Evolutionary conservation across 2,113 vertebrate genomes (phyloP).

Genomic region (Forbesichthys agassizii): DNA sequence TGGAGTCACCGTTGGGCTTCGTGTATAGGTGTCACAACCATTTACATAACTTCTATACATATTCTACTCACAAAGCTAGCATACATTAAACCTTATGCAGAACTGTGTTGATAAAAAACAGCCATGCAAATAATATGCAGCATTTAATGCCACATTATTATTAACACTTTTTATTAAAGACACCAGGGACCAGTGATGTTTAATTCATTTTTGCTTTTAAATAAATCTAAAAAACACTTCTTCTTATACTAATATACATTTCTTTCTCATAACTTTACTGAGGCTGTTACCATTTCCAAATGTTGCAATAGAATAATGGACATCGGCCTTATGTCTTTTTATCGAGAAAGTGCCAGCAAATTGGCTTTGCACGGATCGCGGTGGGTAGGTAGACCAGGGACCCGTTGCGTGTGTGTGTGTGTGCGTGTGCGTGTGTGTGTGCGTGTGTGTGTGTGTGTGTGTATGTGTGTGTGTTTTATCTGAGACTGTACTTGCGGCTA

Average conservation of each 20-base stretch:
- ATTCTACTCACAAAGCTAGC: conserved; percentile 6
- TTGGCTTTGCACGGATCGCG: conserved; percentile 21
- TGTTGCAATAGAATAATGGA: too few relatives aligned
- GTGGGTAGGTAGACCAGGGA: not conserved
- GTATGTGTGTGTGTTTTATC: conserved; percentile 20
- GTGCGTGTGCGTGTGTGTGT: not conserved
- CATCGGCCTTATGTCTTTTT: too few relatives aligned
- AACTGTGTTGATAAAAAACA: conserved; percentile 52
- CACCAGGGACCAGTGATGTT: too few relatives aligned
- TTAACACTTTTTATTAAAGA: conserved; percentile 55
- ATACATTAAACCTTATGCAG: conserved; percentile 21
- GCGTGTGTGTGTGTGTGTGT: not conserved
- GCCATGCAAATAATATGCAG: conserved; percentile 1
- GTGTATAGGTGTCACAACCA: not conserved
- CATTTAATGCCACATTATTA: conserved; percentile 53
- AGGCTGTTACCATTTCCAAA: not conserved
- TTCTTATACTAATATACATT: not conserved
- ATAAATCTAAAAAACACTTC: not conserved
- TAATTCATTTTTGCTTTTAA: not conserved
- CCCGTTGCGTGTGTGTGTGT: too few relatives aligned
- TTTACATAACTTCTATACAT: conserved; percentile 24
- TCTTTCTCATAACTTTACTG: conserved; percentile 10
- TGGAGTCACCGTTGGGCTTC: conserved; percentile 17
- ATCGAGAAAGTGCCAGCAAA: conserved; percentile 34
- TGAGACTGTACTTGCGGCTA: conserved; percentile 47